Evolutionary conservation across 2,113 vertebrate species (phyloP).

Genomic region (Cavia porcellus): DNA sequence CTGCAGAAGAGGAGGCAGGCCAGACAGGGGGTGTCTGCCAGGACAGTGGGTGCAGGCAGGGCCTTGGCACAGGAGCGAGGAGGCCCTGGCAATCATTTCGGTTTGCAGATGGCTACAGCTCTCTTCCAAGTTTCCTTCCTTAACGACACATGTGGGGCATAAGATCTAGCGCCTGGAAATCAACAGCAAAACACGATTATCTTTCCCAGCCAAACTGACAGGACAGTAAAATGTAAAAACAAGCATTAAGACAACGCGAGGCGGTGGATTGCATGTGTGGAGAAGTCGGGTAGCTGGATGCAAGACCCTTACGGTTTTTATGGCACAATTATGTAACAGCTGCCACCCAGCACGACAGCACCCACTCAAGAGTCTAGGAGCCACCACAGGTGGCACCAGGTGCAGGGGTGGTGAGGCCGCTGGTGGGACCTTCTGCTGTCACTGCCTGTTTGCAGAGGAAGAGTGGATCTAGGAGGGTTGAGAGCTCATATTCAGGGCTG

Average conservation of each 20-base stretch:
- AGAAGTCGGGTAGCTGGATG: not conserved
- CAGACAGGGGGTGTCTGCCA: not conserved
- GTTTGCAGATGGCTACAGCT: not conserved
- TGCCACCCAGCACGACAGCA: not conserved
- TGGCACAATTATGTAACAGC: not conserved
- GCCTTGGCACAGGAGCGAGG: accelerated
- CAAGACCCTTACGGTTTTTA: not conserved
- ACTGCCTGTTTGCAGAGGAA: not conserved
- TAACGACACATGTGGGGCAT: accelerated
- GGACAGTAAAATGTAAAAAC: not conserved
- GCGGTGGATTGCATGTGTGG: not conserved
- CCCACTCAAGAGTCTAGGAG: not conserved
- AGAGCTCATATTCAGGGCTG: not conserved
- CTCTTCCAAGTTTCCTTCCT: not conserved
- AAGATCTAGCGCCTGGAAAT: not conserved
- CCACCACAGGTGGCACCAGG: accelerated
- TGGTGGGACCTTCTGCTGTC: not conserved
- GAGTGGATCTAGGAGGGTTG: not conserved
- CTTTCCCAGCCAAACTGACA: not conserved
- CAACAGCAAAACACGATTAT: not conserved
- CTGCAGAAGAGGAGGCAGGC: not conserved
- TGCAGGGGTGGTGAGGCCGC: not conserved
- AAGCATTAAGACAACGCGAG: not conserved
- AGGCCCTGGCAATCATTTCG: not conserved
- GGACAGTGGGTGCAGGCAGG: not conserved